Evolutionary conservation across 2,888 invertebrate species (phyloP), one percentile per base, ranked within the genome.

Genomic region (Venusia cambrica): DNA sequence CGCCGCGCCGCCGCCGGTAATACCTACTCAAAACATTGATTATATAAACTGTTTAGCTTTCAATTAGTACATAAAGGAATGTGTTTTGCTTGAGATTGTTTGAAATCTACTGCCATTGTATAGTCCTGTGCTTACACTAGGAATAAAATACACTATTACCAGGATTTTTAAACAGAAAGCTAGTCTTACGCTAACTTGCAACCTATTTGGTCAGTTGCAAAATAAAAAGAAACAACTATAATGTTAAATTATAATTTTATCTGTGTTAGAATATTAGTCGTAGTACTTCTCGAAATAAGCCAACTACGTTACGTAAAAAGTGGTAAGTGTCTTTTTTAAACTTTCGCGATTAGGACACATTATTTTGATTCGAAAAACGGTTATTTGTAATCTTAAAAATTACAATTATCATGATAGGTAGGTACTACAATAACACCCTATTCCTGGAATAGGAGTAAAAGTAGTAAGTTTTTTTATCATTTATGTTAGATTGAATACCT

Each of bases 321-420:
- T 30, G 77, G 77, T 76, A 62, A 64, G 65, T 32, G 1, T 12
- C 1, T n/a, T n/a, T 0, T 5, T 6, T 9, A n/a, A n/a, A 12
- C 14, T 8, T 8, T n/a, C n/a, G n/a, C n/a, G n/a, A n/a, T n/a
- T n/a, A n/a, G n/a, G n/a, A n/a, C n/a, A n/a, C n/a, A n/a, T n/a
- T n/a, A n/a, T n/a, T n/a, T n/a, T n/a, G n/a, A n/a, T n/a, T n/a
- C n/a, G n/a, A n/a, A n/a, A n/a, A n/a, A n/a, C n/a, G n/a, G n/a
- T n/a, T n/a, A n/a, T n/a, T n/a, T n/a, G n/a, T n/a, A n/a, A n/a
- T n/a, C n/a, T n/a, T n/a, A n/a, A n/a, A n/a, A n/a, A n/a, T n/a
- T n/a, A n/a, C n/a, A n/a, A n/a, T n/a, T n/a, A n/a, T n/a, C n/a
- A n/a, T n/a, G n/a, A n/a, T n/a, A n/a, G n/a, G n/a, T n/a, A n/a